Evolutionary conservation across 2,797 vertebrate genomes (phyloP), one percentile per base, ranked within the genome.

Genomic region (Anguilla pacifica): DNA sequence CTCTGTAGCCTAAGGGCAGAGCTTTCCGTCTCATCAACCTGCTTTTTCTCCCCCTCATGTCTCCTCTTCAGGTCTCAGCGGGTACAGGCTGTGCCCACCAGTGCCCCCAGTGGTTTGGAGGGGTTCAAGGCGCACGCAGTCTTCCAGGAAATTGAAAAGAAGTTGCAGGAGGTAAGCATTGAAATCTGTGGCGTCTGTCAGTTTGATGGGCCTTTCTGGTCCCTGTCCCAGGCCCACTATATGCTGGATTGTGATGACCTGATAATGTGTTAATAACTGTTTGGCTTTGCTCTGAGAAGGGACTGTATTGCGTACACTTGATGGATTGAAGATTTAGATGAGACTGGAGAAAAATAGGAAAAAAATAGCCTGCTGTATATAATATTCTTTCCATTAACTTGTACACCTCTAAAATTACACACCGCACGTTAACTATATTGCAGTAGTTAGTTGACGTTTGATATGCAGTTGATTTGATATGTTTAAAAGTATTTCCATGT

Each of bases 141-240:
- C 90, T 99, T 99, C 93, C 97, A 97, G 91, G 98, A 99, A 93
- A 98, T 99, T 3, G 97, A 98, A 92, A 98, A 97, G 93, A 97
- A 90, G 86, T 95, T 99, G 15, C 89, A 97, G 90, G 93, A 98
- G 97, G 98, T 99, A 95, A 85, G 51, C 35, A 46, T 1, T 22
- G 17, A 43, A 31, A 35, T 35, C 28, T 13, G n/a, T 31, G 35
- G 28, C n/a, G 2, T 72, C 28, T 72, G 35, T 79, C 35, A 28
- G 31, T 6, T 35, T 3, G 31, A 39, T 31, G 11, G 28, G 0
- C 28, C 31, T 74, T 35, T 28, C 64, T 25, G n/a, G 25, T 19
- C 49, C 11, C 22, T n/a, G 64, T 53, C 46, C 46, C 10, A 28
- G 22, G 79, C 19, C 25, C 6, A 28, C 2, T 49, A 1, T 49